Conservation (phyloP, 2,797 vertebrate species). For the Scyliorhinus canicula region DNA sequence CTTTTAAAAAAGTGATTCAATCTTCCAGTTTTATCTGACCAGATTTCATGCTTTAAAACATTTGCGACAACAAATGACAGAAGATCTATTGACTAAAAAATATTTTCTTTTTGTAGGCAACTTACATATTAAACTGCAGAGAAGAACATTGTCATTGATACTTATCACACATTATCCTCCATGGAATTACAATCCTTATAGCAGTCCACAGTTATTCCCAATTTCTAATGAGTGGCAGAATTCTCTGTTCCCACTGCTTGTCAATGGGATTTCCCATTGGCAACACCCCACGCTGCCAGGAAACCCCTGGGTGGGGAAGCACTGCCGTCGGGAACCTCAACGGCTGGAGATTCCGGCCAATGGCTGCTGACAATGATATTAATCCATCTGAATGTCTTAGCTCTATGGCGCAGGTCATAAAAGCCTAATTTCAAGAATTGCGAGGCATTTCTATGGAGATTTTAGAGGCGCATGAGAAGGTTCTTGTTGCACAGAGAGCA, state of each 20-base stretch:
- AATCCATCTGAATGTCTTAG: too few relatives aligned
- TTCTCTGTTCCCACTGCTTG: background rate
- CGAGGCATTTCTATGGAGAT: too few relatives aligned
- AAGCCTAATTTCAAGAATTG: too few relatives aligned
- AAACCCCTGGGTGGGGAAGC: too few relatives aligned
- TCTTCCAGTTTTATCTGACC: background rate
- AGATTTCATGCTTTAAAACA: background rate
- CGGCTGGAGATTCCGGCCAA: too few relatives aligned
- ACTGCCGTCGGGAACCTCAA: too few relatives aligned
- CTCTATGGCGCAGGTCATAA: too few relatives aligned
- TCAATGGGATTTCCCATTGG: too few relatives aligned
- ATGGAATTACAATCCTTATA: background rate
- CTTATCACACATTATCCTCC: background rate
- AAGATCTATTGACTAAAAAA: background rate
- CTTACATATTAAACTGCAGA: background rate
- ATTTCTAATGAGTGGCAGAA: background rate
- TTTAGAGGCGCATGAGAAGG: too few relatives aligned
- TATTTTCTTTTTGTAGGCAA: background rate
- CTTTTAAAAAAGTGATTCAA: background rate
- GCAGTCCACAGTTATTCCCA: background rate
- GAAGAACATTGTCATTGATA: background rate
- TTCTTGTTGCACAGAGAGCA: too few relatives aligned
- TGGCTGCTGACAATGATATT: too few relatives aligned
- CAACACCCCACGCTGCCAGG: too few relatives aligned
- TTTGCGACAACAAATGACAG: background rate